Conservation (phyloP, 1,140 invertebrate genomes). For the Helicoverpa armigera region DNA sequence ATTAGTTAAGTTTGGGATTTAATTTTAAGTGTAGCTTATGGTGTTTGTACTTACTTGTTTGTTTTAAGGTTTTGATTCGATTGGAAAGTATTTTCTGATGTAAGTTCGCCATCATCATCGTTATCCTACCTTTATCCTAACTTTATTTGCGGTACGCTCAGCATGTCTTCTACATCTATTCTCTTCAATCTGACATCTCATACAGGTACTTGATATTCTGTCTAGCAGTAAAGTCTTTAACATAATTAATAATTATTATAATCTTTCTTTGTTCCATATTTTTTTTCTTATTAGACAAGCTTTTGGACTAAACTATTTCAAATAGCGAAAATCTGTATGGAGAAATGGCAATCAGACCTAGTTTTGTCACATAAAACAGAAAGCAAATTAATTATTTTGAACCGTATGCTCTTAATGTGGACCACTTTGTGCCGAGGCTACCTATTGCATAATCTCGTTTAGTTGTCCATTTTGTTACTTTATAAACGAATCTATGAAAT, state of each 20-base stretch:
- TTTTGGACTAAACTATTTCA: not conserved
- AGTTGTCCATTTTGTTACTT: not conserved
- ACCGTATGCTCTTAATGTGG: constrained; percentile 22
- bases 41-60: not conserved
- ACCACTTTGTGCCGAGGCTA: not conserved
- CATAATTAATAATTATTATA: no score
- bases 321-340: not conserved
- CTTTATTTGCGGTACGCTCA: no score
- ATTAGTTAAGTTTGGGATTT: constrained; percentile 1
- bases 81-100: no score
- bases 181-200: no score
- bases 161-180: no score
- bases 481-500: not conserved
- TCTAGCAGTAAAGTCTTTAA: no score
- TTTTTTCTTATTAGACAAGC: not conserved
- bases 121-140: no score
- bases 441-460: constrained; percentile 28
- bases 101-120: no score
- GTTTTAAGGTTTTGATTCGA: no score
- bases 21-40: not conserved
- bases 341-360: not conserved
- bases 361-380: constrained; percentile 19
- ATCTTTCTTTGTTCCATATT: not conserved
- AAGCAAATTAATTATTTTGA: constrained; percentile 26
- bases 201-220: no score